Evolutionary conservation across 2,888 invertebrate genomes (phyloP), one percentile per base, ranked within the genome.

Genomic region (Quadriops clusia): DNA sequence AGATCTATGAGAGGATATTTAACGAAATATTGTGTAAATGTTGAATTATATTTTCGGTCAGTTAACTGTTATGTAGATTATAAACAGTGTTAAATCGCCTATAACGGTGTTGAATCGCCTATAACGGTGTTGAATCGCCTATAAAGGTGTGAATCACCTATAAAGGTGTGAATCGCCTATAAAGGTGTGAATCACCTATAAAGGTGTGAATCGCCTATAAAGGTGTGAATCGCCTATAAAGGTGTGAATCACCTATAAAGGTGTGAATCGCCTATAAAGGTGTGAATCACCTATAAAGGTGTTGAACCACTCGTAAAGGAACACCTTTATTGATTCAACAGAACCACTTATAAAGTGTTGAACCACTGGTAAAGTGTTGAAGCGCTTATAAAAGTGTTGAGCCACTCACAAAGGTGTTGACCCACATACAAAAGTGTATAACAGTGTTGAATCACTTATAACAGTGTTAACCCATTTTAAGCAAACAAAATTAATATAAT

Each of bases 41-140:
- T 56, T 58, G 56, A n/a, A n/a, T n/a, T 56, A 56, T 36, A 33
- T 56, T 56, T 57, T 56, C 51, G 56, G 56, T 57, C 56, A 54
- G 55, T 55, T 56, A 50, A 52, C 54, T 53, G 49, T 53, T 53
- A n/a, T 52, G 51, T 56, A 56, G 53, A 51, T 50, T 51, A 49
- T 52, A 48, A 51, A 53, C 49, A 53, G 54, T 53, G 54, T 54
- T 54, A 52, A 48, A 54, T 49, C 29, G 16, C 12, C 22, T 6
- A 17, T 9, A 27, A 49, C 45, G 39, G 45, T 17, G 7, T 10
- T 8, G n/a, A 48, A 54, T 49, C 29, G 16, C 12, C 22, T 6
- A 17, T 9, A 27, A 49, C 45, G 39, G 45, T 17, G 7, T 10
- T 8, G n/a, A 48, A 54, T 49, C 29, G 16, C 12, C 22, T 6